Percentiles rank a stretch among this genome's conserved stretches.
phyloP scores from a whole-genome alignment of 2,888 invertebrate species.

The Caenorhabditis plicata region DNA sequence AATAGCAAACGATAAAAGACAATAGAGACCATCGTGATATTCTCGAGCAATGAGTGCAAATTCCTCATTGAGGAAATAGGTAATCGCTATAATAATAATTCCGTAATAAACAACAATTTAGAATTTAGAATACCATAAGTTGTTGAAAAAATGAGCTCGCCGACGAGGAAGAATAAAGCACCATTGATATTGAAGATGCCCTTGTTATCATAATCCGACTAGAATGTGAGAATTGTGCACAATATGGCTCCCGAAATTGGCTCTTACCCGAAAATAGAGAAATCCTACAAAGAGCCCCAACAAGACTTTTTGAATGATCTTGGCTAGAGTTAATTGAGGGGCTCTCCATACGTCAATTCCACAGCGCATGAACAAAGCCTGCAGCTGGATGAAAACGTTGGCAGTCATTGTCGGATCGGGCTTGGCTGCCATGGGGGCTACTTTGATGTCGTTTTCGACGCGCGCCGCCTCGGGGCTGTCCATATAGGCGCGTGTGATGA shows the following conservation, averaged over 20 bases:
- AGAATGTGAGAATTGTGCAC: not conserved
- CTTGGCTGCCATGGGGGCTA: no score
- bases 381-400: conserved; percentile 12
- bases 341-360: conserved; percentile 49
- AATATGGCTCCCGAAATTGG: not conserved
- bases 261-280: conserved; percentile 72
- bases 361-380: conserved; percentile 13
- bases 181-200: conserved; percentile 93
- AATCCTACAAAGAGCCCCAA: conserved; percentile 75
- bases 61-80: conserved; percentile 85
- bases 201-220: conserved; percentile 8
- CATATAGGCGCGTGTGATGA: no score
- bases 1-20: conserved; percentile 15
- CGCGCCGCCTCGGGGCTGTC: no score
- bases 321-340: conserved; percentile 49
- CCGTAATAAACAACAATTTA: conserved; percentile 69
- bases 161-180: conserved; percentile 83
- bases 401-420: no score
- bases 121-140: conserved; percentile 73
- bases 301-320: conserved; percentile 56
- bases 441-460: no score
- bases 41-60: conserved; percentile 87
- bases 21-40: conserved; percentile 76
- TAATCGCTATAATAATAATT: conserved; percentile 78
- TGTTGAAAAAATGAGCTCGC: conserved; percentile 76